Percentiles rank a stretch among this genome's conserved stretches.
Evolutionary conservation across 2,888 invertebrate genomes (phyloP).

Genomic region (Nemapogon koenigi): DNA sequence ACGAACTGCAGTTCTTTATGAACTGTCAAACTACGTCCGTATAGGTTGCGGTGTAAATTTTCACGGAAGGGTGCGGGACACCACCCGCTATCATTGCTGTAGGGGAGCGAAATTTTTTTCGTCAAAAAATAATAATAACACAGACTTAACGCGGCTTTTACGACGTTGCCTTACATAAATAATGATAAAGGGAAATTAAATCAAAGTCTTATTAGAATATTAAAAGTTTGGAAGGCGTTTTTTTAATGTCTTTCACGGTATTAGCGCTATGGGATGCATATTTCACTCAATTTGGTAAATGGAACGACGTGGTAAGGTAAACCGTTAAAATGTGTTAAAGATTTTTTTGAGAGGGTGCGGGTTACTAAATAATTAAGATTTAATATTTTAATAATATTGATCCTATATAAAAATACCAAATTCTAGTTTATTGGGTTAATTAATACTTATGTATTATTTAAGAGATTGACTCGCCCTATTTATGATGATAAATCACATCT

Average conservation of each 20-base stretch:
- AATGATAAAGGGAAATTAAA: conserved; percentile 65
- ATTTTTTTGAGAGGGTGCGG: too few species aligned
- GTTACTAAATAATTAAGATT: too few species aligned
- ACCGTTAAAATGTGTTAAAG: too few species aligned
- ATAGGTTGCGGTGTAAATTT: conserved; percentile 1
- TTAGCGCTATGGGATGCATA: conserved; percentile 44
- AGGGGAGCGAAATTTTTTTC: conserved; percentile 23
- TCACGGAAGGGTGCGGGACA: background rate
- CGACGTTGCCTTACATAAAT: conserved; percentile 57
- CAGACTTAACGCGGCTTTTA: conserved; percentile 50
- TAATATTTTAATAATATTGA: too few species aligned
- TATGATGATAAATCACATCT: too few species aligned
- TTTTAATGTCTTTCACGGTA: conserved; percentile 56
- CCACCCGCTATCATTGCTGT: conserved; percentile 5
- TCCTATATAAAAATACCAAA: too few species aligned
- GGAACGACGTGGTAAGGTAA: conserved; percentile 25
- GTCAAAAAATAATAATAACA: conserved; percentile 41
- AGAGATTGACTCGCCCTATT: too few species aligned
- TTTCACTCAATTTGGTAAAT: conserved; percentile 62
- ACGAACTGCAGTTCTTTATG: too few species aligned
- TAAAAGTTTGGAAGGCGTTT: conserved; percentile 57
- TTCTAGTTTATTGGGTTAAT: too few species aligned
- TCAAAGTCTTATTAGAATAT: conserved; percentile 63
- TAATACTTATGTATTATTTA: too few species aligned
- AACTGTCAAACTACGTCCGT: too few species aligned